Base-by-base conservation (phyloP, 1,140 invertebrate genomes). In the Geopemphigus sp. region DNA sequence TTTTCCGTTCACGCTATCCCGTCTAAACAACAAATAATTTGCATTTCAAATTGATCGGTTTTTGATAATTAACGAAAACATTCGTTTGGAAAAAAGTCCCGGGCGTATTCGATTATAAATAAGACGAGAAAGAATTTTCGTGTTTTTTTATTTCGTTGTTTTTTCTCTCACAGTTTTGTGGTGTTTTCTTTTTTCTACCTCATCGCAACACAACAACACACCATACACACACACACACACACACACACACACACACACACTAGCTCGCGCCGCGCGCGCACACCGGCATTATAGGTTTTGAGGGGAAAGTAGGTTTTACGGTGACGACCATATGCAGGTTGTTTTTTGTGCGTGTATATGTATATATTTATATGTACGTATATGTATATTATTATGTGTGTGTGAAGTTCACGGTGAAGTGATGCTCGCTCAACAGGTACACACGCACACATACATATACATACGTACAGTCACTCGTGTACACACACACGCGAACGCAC, bases 261-360 rank as follows among this genome's bases (percentile, higher is more conserved):
- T 19, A 17, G 32, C 56, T 15, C 17, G 61, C 39, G 45, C 57
- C 39, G 45, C 57, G 32, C 32, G 32, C 32, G 24, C 17, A 61
- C 39, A 59, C 57, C 22, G 10, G 15, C 22, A 57, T 57, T 74
- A 74, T 74, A 61, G n/a, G 39, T 78, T 78, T 78, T 61, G 32
- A 78, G 74, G 74, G 74, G 74, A 78, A 78, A 78, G 74, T 78
- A 78, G 74, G 74, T 78, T 78, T 78, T 78, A 78, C 74, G 74
- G 74, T 78, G 74, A 78, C 74, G 74, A 78, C 74, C 74, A 78
- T 78, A 78, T 78, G 74, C 74, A 78, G 74, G 74, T 78, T 78
- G 57, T 78, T 78, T 57, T 76, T 15, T 73, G 19, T 73, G 32
- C n/a, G 11, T 61, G 12, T 78, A 32, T 61, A 29, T n/a, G n/a